Evolutionary conservation across 2,797 vertebrate genomes (phyloP).

Genomic region (Tenualosa thibaudeaui): DNA sequence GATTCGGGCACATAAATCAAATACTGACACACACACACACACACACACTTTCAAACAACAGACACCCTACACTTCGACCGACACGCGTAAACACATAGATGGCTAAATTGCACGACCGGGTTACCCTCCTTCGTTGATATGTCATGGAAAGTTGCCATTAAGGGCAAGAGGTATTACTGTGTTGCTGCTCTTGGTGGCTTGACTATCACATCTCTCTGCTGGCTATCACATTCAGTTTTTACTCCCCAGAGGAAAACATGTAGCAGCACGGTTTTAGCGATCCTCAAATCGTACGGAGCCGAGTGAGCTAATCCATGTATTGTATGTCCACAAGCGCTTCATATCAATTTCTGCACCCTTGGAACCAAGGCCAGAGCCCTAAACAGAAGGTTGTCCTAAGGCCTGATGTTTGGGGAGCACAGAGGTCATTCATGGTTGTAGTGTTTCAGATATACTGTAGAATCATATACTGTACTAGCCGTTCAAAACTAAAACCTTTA

Average conservation of each 20-base stretch:
- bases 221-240: conserved; percentile 53
- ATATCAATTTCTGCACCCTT: conserved; percentile 16
- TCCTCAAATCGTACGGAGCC: conserved; percentile 33
- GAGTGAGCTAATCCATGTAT: conserved; percentile 24
- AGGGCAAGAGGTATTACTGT: conserved; percentile 44
- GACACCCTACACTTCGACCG: not conserved
- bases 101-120: conserved; percentile 34
- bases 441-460: not conserved
- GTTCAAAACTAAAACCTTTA: not conserved
- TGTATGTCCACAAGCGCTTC: not conserved
- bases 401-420: not conserved
- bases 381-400: not conserved
- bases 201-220: conserved; percentile 53
- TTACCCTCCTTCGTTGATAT: conserved; percentile 37
- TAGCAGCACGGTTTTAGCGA: conserved; percentile 35
- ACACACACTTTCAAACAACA: not conserved
- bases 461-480: not conserved
- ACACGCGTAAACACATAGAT: not conserved
- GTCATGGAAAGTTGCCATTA: conserved; percentile 42
- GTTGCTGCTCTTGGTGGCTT: conserved; percentile 48
- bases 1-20: conserved; percentile 4
- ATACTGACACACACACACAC: conserved; percentile 1
- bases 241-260: conserved; percentile 20
- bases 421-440: not conserved
- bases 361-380: not conserved